Evolutionary conservation across 2,113 vertebrate genomes (phyloP), one percentile per base, ranked within the genome.

Genomic region (Myiagra hebetior): DNA sequence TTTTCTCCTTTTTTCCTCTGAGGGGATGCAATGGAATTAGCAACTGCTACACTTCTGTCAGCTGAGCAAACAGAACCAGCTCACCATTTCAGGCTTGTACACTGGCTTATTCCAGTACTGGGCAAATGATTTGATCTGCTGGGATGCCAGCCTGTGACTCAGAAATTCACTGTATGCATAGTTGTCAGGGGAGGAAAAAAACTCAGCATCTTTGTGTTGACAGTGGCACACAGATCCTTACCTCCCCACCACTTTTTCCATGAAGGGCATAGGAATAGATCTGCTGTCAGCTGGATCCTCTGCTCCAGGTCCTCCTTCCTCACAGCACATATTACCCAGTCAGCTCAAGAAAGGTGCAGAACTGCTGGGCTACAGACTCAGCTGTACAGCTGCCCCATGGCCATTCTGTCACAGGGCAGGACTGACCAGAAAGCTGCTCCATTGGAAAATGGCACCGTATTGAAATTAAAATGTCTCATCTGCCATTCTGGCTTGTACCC

Each of bases 41-140:
- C 50, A 88, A 74, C 42, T n/a, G 69, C 59, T 78, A 33, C 11
- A 4, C 65, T 91, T 59, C 63, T 75, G 50, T 77, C 85, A 92
- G 67, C 88, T 89, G 69, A 92, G 63, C 81, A 95, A 94, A 94
- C 81, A 91, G 49, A 80, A 35, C 10, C 68, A 74, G 30, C 19
- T 88, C 55, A 69, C 93, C 31, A 13, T 62, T 93, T 84, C 59
- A 59, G 53, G 24, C 44, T 93, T 59, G 24, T 56, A 72, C 39
- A 41, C 44, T 18, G 22, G 9, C 20, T 94, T 82, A 31, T 94
- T 85, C 64, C 80, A 89, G 47, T 70, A 46, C 37, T 35, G 52
- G 72, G 21, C 44, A 87, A 88, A 78, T 56, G 0, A 68, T 80
- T 73, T 68, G 55, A 49, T 81, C 62, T 92, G 37, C 76, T 78